Base-by-base conservation (phyloP, 2,797 vertebrate genomes). In the Dendrocincla tyrannina region DNA sequence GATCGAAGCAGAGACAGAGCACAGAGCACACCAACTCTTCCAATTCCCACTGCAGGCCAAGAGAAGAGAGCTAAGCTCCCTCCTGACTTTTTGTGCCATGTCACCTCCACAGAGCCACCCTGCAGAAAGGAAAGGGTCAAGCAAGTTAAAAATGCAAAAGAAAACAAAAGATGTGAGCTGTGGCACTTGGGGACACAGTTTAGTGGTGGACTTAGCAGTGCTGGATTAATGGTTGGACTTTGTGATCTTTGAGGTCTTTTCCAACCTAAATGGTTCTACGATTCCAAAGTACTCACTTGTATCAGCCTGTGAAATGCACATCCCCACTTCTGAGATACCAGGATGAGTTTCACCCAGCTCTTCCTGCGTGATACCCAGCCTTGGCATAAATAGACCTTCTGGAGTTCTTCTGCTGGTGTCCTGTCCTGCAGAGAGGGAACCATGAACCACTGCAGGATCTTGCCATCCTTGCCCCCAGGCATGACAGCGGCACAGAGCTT, bases 21-120 rank as follows among this genome's bases (percentile, higher is more conserved):
- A 1, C 0, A 64, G 17, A 35, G 22, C 5, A 1, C 0, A 2
- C 1, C 41, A 75, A 4, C 11, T 41, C n/a, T 85, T 81, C 25
- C 33, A 42, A 24, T 76, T 84, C 46, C 47, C 42, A 59, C 35
- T 4, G 1, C 24, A 79, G 30, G 56, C 13, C 46, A 63, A 33
- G 19, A 24, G 39, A 84, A 87, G 24, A 35, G 60, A 60, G 13
- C 52, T 77, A 53, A 52, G 13, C 11, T 70, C 46, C 17, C 13
- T 39, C 64, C 30, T 41, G 28, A 35, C 7, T 15, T 49, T 59
- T 28, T 7, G 7, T 42, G 32, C 46, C 55, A 52, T 1, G 0
- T 62, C 18, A 41, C 13, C 37, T 39, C 28, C 47, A 28, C 13
- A 35, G 41, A 77, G 12, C 28, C 15, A 32, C 3, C 1, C 12